Percentiles rank a stretch among this genome's conserved stretches.
Conservation (phyloP, 2,113 vertebrate genomes). For the Platycercus adscitus region DNA sequence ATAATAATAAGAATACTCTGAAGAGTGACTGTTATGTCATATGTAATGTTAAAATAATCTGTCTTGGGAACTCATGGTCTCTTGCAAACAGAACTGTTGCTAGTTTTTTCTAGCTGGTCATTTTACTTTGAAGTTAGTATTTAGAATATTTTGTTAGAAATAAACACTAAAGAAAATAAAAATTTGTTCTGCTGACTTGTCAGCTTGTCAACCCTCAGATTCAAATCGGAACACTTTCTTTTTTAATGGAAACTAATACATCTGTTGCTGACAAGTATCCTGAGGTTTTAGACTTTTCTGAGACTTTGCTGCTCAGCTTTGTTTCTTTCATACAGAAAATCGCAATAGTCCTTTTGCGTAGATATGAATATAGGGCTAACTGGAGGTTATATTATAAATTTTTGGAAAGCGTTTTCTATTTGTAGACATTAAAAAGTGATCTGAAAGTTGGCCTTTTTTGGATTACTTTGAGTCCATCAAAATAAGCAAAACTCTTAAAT, state of each 20-base stretch:
- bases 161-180: not conserved
- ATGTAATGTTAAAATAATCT: not conserved
- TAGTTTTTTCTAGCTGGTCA: not conserved
- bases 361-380: not conserved
- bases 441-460: not conserved
- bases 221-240: not conserved
- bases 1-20: not conserved
- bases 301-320: not conserved
- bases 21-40: not conserved
- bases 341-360: not conserved
- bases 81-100: not conserved
- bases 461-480: not conserved
- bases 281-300: not conserved
- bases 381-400: not conserved
- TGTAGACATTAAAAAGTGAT: not conserved
- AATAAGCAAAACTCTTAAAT: not conserved
- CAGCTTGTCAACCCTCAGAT: not conserved
- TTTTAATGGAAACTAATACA: not conserved
- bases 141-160: not conserved
- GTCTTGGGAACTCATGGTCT: not conserved
- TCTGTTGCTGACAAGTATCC: not conserved
- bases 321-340: not conserved
- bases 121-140: not conserved
- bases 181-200: not conserved
- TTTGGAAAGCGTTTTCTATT: not conserved